Evolutionary conservation across 2,113 vertebrate species (phyloP).

Genomic region (Phyllopteryx taeniolatus): DNA sequence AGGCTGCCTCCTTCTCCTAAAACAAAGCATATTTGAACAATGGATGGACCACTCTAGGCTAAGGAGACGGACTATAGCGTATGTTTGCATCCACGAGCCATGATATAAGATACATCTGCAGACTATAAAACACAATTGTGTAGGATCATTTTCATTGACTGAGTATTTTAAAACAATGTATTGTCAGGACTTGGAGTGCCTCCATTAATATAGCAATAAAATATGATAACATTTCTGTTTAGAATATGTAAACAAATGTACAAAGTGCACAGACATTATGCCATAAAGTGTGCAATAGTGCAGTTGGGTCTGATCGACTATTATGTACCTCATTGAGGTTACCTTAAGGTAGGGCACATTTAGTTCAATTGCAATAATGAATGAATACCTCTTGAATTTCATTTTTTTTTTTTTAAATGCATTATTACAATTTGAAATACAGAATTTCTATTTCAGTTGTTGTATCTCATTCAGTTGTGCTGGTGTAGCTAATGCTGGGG

Average conservation of each 20-base stretch:
- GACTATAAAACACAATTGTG: neutral
- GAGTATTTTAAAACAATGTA: no score
- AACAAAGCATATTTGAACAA: neutral
- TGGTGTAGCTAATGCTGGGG: neutral
- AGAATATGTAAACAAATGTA: no score
- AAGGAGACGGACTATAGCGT: neutral
- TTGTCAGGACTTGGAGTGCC: no score
- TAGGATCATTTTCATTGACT: no score
- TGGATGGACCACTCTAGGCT: neutral
- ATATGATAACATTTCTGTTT: neutral
- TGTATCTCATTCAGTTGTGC: neutral
- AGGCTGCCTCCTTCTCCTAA: constrained; percentile 86
- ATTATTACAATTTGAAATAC: neutral
- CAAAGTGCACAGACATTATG: no score
- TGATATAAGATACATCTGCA: neutral
- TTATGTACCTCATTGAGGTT: no score
- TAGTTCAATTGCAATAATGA: no score
- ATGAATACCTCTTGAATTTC: no score
- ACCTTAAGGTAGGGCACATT: no score
- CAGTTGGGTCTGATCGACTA: no score
- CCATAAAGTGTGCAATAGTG: no score
- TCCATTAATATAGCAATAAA: neutral
- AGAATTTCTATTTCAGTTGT: neutral
- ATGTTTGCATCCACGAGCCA: neutral
- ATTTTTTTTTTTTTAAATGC: no score